Base-by-base conservation (phyloP, 2,888 invertebrate genomes). In the Acrocera orbiculus region DNA sequence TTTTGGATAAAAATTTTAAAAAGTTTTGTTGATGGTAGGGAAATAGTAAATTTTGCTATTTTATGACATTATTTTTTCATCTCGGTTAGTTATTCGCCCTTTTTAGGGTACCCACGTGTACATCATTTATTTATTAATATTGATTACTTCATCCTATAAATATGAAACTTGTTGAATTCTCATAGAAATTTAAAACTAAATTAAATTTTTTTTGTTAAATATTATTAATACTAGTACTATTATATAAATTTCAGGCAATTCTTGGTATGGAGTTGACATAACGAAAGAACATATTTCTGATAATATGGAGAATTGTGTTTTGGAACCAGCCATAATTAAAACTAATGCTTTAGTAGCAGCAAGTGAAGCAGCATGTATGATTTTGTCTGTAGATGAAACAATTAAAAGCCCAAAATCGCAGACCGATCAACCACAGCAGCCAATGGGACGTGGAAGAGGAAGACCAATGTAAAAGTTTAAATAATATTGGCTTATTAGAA, bases 281-380 rank as follows among this genome's bases (percentile, higher is more conserved):
- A 77, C 73, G 52, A 77, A 76, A 49, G 98, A 96, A 58, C 87
- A 90, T 52, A 85, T 95, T 42, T 75, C 81, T 1, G 92, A 98
- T 53, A 99, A 98, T 64, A 85, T 81, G 63, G 76, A 70, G 30
- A 74, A 74, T 4, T 98, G 89, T 59, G 90, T 98, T 35, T 98
- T 96, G 95, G 98, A 98, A 60, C 98, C 98, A 1, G 81, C 93
- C 6, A 66, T 96, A 25, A 82, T 98, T 33, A 99, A 98, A 64
- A 76, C 83, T 42, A 99, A 99, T 61, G 96, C 96, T 0, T 66
- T 99, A 43, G 87, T 82, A 1, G 95, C 96, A 10, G 98, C 98
- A 1, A 75, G 82, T 39, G 98, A 87, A 62, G 98, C 98, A 3
- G 83, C 95, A 10, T 89, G 92, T 46, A 73, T 95, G 53, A 69